Base-by-base conservation (phyloP, 2,888 invertebrate genomes). In the Achlya flavicornis region DNA sequence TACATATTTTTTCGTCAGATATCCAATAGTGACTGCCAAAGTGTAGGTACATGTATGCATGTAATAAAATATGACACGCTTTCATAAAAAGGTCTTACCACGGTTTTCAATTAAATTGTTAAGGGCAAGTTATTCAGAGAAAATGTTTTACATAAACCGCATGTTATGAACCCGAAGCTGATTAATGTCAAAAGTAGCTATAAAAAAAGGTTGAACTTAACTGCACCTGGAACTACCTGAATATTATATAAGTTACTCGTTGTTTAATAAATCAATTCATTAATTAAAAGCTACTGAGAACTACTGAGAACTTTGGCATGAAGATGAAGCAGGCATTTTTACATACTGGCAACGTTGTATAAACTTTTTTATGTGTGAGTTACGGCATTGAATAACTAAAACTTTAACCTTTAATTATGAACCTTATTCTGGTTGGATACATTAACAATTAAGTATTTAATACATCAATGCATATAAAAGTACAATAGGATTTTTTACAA, bases 41-140 rank as follows among this genome's bases (percentile, higher is more conserved):
- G 75, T 74, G 68, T 68, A 75, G 72, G 74, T 76, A 76, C 73
- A 72, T 69, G 71, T 64, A 70, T 68, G 70, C 74, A 63, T 73
- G 81, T 78, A 80, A 80, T 74, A 65, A 70, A 79, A 84, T 81
- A 78, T 73, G 73, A 76, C 65, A 71, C 66, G 74, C 75, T 75
- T 80, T 80, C 77, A 74, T 66, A 73, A 62, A 65, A 66, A 72
- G 64, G 71, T 69, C 68, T 38, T 60, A 64, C 63, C 62, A 58
- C 61, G 62, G 66, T 65, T 63, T 63, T 60, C 62, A 57, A 65
- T 67, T 57, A 38, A 63, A 63, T 62, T 64, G 32, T 48, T 63
- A 57, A 61, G 61, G 35, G 61, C 57, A 33, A 35, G 14, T 32
- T 33, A 32, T 14, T 58, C 12, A 6, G 58, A 1, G 16, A 12